Conservation (phyloP, 2,113 vertebrate genomes). For the Gymnarchus niloticus region DNA sequence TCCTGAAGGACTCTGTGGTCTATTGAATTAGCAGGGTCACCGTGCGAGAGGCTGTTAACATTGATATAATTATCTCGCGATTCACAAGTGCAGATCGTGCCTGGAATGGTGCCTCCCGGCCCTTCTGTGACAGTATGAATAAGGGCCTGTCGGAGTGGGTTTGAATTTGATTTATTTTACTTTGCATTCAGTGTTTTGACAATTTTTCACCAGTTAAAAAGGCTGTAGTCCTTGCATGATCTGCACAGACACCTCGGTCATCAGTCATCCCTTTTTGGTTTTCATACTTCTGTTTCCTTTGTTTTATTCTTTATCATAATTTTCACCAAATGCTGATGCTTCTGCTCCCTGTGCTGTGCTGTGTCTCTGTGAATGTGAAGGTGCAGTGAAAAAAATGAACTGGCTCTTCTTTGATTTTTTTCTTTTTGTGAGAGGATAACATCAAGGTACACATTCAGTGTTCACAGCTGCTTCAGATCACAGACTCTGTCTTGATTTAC, state of each 20-base stretch:
- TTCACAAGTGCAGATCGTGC: slow-evolving; percentile 1
- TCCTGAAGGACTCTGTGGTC: slow-evolving; percentile 34
- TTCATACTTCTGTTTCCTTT: not conserved
- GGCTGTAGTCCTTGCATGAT: not conserved
- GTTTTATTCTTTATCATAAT: not conserved
- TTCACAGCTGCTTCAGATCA: not conserved
- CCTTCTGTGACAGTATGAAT: slow-evolving; percentile 32
- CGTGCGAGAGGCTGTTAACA: slow-evolving; percentile 13
- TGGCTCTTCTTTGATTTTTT: not conserved
- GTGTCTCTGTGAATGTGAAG: not conserved
- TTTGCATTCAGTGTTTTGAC: slow-evolving; percentile 41
- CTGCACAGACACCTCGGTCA: not conserved
- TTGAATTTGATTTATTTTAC: slow-evolving; percentile 53
- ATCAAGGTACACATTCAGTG: not conserved
- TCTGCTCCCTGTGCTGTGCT: not conserved
- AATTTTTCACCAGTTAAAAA: slow-evolving; percentile 29
- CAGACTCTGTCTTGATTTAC: not conserved
- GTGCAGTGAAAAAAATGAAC: not conserved
- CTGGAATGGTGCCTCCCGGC: slow-evolving; percentile 37
- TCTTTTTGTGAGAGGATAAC: not conserved
- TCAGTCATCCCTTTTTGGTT: not conserved
- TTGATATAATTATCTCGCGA: slow-evolving; percentile 34
- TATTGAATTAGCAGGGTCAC: slow-evolving; percentile 46
- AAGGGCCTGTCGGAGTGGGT: slow-evolving; percentile 59
- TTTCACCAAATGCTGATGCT: not conserved